Evolutionary conservation across 2,797 vertebrate species (phyloP).

Genomic region (Sus cebifrons): DNA sequence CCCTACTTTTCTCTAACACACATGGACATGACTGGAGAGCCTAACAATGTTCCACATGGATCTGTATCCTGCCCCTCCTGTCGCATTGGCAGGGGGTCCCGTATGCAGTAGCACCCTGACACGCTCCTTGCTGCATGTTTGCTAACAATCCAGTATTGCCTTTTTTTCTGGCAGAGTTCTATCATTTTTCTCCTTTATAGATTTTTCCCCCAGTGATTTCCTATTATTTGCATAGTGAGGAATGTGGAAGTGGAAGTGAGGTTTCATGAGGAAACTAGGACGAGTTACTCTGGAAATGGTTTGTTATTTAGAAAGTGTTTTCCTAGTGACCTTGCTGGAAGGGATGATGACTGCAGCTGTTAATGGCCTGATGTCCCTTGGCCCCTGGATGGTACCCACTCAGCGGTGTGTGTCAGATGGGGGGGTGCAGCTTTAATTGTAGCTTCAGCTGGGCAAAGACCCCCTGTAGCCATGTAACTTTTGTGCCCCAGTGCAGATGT

Average conservation of each 20-base stretch:
- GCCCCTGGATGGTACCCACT: too few relatives aligned
- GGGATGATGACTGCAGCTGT: neutral
- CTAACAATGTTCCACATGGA: fast-evolving
- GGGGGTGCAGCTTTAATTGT: neutral
- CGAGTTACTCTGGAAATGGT: neutral
- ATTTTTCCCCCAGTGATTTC: neutral
- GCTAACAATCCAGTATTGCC: neutral
- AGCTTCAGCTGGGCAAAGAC: neutral
- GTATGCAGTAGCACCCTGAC: fast-evolving
- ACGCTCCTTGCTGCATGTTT: neutral
- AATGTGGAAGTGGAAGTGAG: conserved; percentile 1
- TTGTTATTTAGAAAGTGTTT: conserved; percentile 39
- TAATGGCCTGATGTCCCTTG: neutral
- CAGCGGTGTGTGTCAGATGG: fast-evolving
- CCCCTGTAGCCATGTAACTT: neutral
- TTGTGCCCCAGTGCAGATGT: neutral
- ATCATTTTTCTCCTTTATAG: neutral
- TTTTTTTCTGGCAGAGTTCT: neutral
- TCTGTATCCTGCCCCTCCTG: neutral
- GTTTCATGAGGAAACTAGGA: neutral
- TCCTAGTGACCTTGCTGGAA: neutral
- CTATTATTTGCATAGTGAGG: neutral
- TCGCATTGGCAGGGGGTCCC: fast-evolving
- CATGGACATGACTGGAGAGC: neutral
- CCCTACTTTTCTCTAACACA: fast-evolving